phyloP scores from a whole-genome alignment of 2,797 vertebrate genomes.

The Petrocephalus schoutedeni region DNA sequence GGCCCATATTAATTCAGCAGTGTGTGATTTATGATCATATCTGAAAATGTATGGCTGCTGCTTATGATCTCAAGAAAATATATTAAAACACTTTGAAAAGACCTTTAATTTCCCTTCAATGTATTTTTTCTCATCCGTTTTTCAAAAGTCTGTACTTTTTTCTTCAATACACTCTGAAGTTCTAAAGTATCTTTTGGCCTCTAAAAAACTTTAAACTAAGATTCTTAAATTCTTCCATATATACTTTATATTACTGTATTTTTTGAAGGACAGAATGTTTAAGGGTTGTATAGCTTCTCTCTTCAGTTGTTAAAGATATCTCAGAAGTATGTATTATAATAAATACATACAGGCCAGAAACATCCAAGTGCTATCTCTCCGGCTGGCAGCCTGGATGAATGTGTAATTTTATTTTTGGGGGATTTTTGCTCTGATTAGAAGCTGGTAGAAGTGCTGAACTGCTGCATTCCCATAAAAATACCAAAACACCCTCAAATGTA shows the following conservation, averaged over 20 bases:
- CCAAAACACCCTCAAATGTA: neutral
- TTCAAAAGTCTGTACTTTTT: neutral
- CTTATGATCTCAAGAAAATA: slow-evolving; percentile 14
- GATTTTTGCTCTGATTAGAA: slow-evolving; percentile 9
- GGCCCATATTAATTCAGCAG: neutral
- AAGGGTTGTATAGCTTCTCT: neutral
- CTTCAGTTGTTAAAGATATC: neutral
- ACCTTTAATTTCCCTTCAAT: neutral
- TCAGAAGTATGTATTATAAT: neutral
- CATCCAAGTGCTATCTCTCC: neutral
- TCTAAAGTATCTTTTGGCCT: neutral
- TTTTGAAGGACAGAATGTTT: neutral
- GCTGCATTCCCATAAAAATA: neutral
- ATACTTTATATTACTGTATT: neutral
- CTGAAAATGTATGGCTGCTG: slow-evolving; percentile 6
- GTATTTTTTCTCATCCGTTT: neutral
- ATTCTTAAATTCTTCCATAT: neutral
- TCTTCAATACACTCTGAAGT: neutral
- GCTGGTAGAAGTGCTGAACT: neutral
- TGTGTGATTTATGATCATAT: slow-evolving; percentile 1
- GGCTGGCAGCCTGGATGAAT: neutral
- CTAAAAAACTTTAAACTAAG: neutral
- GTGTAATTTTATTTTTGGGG: slow-evolving; percentile 4
- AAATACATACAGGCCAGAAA: neutral
- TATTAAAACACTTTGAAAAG: neutral